phyloP scores from a whole-genome alignment of 2,888 invertebrate species.

The Notodonta dromedarius region DNA sequence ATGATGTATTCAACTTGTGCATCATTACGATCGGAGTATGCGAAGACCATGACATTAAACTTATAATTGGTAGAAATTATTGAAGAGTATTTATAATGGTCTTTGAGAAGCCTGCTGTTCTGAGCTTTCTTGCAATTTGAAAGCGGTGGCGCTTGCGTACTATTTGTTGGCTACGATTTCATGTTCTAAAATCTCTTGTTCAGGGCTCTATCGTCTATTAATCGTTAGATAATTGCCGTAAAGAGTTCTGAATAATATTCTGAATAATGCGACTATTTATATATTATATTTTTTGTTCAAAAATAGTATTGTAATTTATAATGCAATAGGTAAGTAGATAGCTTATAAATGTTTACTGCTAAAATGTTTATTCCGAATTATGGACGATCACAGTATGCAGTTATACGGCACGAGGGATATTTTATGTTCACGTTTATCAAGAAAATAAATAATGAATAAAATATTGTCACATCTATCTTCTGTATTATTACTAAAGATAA shows the following conservation, averaged over 20 bases:
- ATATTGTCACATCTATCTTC: conserved; percentile 5
- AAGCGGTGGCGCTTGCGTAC: conserved; percentile 20
- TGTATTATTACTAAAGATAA: not conserved
- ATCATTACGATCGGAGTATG: conserved; percentile 43
- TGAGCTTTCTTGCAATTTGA: conserved; percentile 19
- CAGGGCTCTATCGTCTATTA: not conserved
- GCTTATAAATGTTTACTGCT: too few species aligned
- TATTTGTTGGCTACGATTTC: conserved; percentile 23
- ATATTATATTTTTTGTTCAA: too few species aligned
- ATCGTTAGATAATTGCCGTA: not conserved
- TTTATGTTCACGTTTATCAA: too few species aligned
- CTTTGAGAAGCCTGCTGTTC: conserved; percentile 23
- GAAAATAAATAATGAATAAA: too few species aligned
- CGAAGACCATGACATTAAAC: conserved; percentile 42
- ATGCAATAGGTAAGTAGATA: too few species aligned
- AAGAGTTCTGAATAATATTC: not conserved
- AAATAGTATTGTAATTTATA: too few species aligned
- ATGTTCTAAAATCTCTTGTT: not conserved
- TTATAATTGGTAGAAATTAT: conserved; percentile 43
- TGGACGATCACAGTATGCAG: too few species aligned
- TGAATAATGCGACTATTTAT: too few species aligned
- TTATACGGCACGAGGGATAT: too few species aligned
- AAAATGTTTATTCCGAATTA: too few species aligned
- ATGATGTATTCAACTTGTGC: conserved; percentile 55
- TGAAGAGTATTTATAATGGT: conserved; percentile 35